Conservation (phyloP, 1,140 invertebrate species). For the Euschistus heros region DNA sequence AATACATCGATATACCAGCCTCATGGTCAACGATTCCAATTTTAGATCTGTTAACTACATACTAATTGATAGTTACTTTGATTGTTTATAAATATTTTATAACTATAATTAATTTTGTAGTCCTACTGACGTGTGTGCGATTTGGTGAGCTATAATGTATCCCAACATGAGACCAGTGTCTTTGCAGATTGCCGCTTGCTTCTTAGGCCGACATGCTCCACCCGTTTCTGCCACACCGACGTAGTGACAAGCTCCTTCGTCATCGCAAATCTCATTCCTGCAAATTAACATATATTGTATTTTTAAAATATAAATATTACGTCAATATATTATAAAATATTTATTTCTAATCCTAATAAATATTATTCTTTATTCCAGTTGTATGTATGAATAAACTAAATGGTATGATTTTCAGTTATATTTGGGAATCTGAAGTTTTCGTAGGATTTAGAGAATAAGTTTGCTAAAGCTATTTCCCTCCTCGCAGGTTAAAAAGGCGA, state of each 20-base stretch:
- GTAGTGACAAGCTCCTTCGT: not conserved
- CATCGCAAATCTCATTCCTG: not conserved
- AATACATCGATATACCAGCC: no score
- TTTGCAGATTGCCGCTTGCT: not conserved
- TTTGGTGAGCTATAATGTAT: slow-evolving; percentile 2
- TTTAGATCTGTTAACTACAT: no score
- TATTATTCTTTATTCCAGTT: not conserved
- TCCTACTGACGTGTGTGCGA: slow-evolving; percentile 15
- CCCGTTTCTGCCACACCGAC: not conserved
- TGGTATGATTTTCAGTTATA: no score
- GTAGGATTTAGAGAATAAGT: no score
- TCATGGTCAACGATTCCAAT: no score
- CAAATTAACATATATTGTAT: not conserved
- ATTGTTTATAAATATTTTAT: no score
- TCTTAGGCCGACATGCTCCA: not conserved
- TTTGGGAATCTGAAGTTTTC: no score
- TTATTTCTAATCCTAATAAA: not conserved
- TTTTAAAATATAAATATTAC: not conserved
- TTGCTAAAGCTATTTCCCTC: no score
- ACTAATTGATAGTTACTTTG: no score
- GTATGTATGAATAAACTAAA: no score
- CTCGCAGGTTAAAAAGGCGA: no score
- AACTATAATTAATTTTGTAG: no score
- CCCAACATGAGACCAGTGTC: slow-evolving; percentile 6
- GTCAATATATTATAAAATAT: not conserved